Conservation (phyloP, 2,797 vertebrate species). For the Euphonia xanthogaster region DNA sequence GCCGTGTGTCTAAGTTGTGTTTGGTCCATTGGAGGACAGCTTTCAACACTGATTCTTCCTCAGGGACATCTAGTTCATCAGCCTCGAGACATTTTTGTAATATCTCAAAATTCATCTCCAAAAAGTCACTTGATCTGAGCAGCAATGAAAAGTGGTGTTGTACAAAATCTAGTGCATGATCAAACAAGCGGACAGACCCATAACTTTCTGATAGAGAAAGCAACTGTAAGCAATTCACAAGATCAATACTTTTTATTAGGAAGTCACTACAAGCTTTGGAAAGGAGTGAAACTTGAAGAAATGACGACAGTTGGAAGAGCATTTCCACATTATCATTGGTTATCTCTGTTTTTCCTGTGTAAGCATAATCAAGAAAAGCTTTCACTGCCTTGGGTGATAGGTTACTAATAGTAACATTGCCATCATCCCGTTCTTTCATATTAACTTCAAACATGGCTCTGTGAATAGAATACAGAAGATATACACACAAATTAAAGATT, state of each 20-base stretch:
- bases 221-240: constrained; percentile 89
- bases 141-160: constrained; percentile 84
- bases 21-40: constrained; percentile 87
- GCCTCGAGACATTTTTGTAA: constrained; percentile 86
- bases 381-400: constrained; percentile 84
- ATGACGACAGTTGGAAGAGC: constrained; percentile 87
- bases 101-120: constrained; percentile 88
- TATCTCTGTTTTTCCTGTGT: constrained; percentile 89
- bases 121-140: constrained; percentile 85
- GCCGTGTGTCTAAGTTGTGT: constrained; percentile 78
- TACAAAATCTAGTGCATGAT: constrained; percentile 84
- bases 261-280: constrained; percentile 93
- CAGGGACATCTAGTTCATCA: constrained; percentile 83
- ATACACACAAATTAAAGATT: constrained; percentile 44
- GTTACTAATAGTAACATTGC: constrained; percentile 88
- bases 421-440: constrained; percentile 92
- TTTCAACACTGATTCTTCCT: constrained; percentile 86
- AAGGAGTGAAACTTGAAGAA: constrained; percentile 85
- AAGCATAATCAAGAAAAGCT: constrained; percentile 94
- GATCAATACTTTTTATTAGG: constrained; percentile 88
- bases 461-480: constrained; percentile 68
- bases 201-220: constrained; percentile 91
- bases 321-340: constrained; percentile 92
- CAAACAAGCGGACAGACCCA: constrained; percentile 83
- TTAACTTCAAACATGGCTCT: constrained; percentile 98